Evolutionary conservation across 2,113 vertebrate species (phyloP).

Genomic region (Mola mola): DNA sequence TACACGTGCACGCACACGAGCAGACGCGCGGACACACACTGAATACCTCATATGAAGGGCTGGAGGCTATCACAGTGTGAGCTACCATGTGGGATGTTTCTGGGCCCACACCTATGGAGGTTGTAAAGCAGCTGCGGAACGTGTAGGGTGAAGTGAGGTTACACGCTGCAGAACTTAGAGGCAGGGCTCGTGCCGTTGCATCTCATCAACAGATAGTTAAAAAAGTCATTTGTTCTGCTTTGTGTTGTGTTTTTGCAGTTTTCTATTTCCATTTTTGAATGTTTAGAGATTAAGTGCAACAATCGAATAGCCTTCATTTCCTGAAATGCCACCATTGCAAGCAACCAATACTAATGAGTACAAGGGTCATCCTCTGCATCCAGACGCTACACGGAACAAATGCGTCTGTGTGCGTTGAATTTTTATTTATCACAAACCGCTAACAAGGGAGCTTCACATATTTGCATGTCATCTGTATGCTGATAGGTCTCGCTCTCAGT

Average conservation of each 20-base stretch:
- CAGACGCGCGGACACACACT: conserved; percentile 43
- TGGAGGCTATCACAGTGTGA: conserved; percentile 85
- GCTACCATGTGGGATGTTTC: conserved; percentile 79
- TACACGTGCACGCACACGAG: conserved; percentile 76
- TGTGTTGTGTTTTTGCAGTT: neutral
- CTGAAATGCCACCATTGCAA: conserved; percentile 30
- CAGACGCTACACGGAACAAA: conserved; percentile 44
- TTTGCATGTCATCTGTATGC: conserved; percentile 42
- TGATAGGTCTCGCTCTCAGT: conserved; percentile 15
- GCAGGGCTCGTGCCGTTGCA: too few species aligned
- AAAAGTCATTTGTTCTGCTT: neutral
- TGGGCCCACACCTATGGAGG: conserved; percentile 72
- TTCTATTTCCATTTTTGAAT: conserved; percentile 4
- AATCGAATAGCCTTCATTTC: conserved; percentile 6
- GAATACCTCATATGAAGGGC: conserved; percentile 85
- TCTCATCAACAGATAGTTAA: neutral
- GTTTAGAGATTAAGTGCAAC: conserved; percentile 20
- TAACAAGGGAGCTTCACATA: conserved; percentile 22
- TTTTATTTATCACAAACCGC: conserved; percentile 28
- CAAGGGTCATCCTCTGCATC: conserved; percentile 32
- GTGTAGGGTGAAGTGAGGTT: conserved; percentile 66
- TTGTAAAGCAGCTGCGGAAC: conserved; percentile 74
- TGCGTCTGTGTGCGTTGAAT: conserved; percentile 34
- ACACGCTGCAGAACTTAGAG: too few species aligned
- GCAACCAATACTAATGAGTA: conserved; percentile 36